Percentiles rank a stretch among this genome's conserved stretches.
Evolutionary conservation across 2,888 invertebrate species (phyloP).

Genomic region (Rotaria sp.): DNA sequence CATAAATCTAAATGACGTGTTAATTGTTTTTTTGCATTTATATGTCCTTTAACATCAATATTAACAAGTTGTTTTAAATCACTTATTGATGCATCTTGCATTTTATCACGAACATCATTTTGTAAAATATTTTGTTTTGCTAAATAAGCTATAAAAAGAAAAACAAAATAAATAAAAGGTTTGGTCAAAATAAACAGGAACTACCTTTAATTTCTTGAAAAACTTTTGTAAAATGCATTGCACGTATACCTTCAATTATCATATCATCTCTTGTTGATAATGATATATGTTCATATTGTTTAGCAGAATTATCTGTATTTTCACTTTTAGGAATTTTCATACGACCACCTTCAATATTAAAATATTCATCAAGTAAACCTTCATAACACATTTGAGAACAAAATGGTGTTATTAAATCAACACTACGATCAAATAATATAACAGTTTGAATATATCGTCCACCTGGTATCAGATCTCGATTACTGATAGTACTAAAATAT

Average conservation of each 20-base stretch:
- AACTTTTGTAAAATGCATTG: conserved; percentile 21
- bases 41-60: conserved; percentile 1
- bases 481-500: not conserved
- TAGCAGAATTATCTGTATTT: not conserved
- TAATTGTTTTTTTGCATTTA: not conserved
- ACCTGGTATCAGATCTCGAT: not conserved
- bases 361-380: conserved; percentile 90
- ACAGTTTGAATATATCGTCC: conserved; percentile 51
- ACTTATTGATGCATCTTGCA: not conserved
- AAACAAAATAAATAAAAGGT: not conserved
- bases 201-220: conserved; percentile 14
- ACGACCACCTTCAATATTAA: conserved; percentile 65
- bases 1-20: not conserved
- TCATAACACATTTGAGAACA: conserved; percentile 92
- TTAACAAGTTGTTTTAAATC: not conserved
- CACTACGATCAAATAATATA: conserved; percentile 76
- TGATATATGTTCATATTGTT: not conserved
- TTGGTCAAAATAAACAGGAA: not conserved
- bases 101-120: conserved; percentile 3
- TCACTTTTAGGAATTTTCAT: not conserved
- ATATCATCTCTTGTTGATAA: conserved; percentile 6
- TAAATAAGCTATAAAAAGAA: not conserved
- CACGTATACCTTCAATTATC: not conserved
- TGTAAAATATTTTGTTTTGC: not conserved
- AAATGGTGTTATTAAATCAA: conserved; percentile 83